Evolutionary conservation across 92 coral and sea anemone genomes (phyloP), one percentile per base, ranked within the genome.

Genomic region (Palythoa caribaeorum): DNA sequence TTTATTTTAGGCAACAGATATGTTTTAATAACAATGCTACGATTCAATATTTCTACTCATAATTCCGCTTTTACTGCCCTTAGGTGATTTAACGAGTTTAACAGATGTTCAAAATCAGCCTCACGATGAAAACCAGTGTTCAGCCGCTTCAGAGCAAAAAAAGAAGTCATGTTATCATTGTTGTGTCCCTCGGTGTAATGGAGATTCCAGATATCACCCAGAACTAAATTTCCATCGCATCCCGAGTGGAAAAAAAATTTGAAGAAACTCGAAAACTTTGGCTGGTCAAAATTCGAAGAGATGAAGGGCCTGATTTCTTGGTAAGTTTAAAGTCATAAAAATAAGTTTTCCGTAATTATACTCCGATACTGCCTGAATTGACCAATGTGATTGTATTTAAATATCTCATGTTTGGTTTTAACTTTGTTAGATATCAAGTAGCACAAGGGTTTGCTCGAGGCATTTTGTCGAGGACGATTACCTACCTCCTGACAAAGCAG

Each of bases 161-260:
- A 89, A 47, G 85, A 89, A 89, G 79, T 84, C 89, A 53, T 79
- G 89, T 39, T 90, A 90, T 59, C 93, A 87, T 51, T 90, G 93
- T 65, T 90, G 93, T 87, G 93, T 90, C 39, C 90, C 88, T 57
- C 73, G 50, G 77, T 90, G 93, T 79, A 87, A 87, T 75, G 93
- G 90, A 17, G 90, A 80, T 44, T 79, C 83, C 6, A 75, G 90
- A 55, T 90, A 87, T 53, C 77, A 90, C 71, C 14, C 20, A 12
- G 87, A 71, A 53, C 90, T 90, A 38, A 38, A 12, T 11, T 90
- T 87, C 55, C 89, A 87, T 63, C 90, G 87, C 73, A 77, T 87
- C 38, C 90, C 90, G 15, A 60, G 79, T 10, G 66, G 87, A 65
- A 66, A 87, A 87, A 79, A 63, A 87, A 1, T 21, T 28, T 76